Evolutionary conservation across 2,888 invertebrate species (phyloP), one percentile per base, ranked within the genome.

Genomic region (Nebria salina): DNA sequence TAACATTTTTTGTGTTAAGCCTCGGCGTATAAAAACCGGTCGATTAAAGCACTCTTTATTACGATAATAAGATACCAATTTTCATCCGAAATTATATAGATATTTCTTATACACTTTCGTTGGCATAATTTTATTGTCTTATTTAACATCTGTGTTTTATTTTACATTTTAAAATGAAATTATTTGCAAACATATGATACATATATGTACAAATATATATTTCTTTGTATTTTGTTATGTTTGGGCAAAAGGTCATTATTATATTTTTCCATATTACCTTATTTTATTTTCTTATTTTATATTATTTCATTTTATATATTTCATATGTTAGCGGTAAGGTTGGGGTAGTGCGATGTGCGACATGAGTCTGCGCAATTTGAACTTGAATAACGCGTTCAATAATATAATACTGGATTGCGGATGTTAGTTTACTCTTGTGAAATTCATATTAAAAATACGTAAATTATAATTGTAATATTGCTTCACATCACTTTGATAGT

Each of bases 11-110:
- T 54, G 54, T 54, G 54, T 54, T 54, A 4, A 54, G 54, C 2
- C 34, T 34, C 5, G 34, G 6, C 13, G 54, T 54, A 54, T 54
- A 54, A 54, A 54, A 54, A 54, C 54, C 54, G 54, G 54, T 54
- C 13, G 7, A 13, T 8, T 13, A 54, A 13, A 54, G 7, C 54
- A 54, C 54, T 54, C 13, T 54, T 54, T 54, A 54, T 54, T 54
- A 54, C 54, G 54, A 54, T 54, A 54, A 54, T 54, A 54, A 54
- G 54, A 54, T 54, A 54, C 54, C 54, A 54, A 54, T 54, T 54
- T 54, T 11, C 54, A 54, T 54, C 54, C 54, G 54, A 13, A 54
- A 4, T 7, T 54, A 54, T 54, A 54, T 54, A 54, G 54, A 11
- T 54, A 54, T 54, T 54, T 7, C 54, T 54, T 54, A 1, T 54